phyloP scores from a whole-genome alignment of 1,140 invertebrate species.

The Drosophila cardini region DNA sequence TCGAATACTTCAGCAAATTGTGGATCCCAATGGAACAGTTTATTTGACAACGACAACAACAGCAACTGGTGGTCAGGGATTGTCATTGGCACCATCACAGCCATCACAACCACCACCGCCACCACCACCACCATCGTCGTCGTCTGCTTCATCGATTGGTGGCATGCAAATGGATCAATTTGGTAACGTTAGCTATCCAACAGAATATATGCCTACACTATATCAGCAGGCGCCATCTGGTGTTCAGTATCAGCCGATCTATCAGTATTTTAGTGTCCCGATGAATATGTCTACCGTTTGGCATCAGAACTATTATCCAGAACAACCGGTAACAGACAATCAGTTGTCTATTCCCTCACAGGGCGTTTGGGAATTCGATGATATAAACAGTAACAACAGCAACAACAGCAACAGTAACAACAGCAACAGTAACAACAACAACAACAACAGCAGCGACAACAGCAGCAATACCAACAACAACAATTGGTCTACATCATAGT shows the following conservation, averaged over 20 bases:
- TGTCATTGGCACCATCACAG: neutral
- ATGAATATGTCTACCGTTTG: slow-evolving; percentile 19
- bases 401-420: neutral
- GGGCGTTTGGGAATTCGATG: slow-evolving; percentile 24
- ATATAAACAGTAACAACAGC: neutral
- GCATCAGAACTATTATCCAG: slow-evolving; percentile 6
- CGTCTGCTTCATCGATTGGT: neutral
- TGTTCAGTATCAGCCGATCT: slow-evolving; percentile 21
- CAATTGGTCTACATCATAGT: neutral
- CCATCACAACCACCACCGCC: neutral
- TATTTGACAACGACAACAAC: slow-evolving; percentile 1
- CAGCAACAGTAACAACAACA: neutral
- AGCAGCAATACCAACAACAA: neutral
- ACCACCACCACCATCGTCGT: too few relatives aligned
- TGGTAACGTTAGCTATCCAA: neutral
- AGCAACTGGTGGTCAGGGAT: neutral
- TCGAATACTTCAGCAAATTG: slow-evolving; percentile 8
- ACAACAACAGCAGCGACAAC: neutral
- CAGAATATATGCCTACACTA: neutral
- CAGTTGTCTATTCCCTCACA: neutral
- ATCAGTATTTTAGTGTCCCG: slow-evolving; percentile 32
- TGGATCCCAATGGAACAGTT: slow-evolving; percentile 5
- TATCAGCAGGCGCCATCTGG: slow-evolving; percentile 14
- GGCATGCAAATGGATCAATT: slow-evolving; percentile 16
- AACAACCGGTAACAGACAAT: neutral